These are phyloP conservation scores for Lagria hirta DNA, from an alignment of 2,888 invertebrate genomes.

Conservation along the genomic window DNA sequence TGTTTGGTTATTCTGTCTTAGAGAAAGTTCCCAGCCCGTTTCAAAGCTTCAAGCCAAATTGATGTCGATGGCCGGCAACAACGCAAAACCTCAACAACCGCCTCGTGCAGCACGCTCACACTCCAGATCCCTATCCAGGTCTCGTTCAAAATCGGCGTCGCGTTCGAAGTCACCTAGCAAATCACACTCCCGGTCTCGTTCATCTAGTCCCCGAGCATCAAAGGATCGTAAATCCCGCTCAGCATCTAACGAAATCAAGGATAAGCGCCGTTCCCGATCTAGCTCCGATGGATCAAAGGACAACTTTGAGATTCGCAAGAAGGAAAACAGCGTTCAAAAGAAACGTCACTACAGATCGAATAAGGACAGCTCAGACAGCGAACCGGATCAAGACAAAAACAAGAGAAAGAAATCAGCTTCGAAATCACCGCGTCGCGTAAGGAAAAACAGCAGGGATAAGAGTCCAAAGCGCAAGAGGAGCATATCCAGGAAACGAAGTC, in stretches of 20 bases:
- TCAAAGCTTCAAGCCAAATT: slow-evolving; percentile 65
- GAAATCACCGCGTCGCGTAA: slow-evolving; percentile 41
- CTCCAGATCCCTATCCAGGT: slow-evolving; percentile 47
- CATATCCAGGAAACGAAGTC: slow-evolving; percentile 49
- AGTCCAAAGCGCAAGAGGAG: slow-evolving; percentile 55
- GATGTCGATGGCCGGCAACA: slow-evolving; percentile 62
- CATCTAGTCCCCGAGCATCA: slow-evolving; percentile 34
- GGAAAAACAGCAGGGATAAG: slow-evolving; percentile 52
- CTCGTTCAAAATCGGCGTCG: slow-evolving; percentile 41
- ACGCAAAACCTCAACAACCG: slow-evolving; percentile 37
- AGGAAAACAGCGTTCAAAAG: slow-evolving; percentile 80
- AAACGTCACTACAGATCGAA: slow-evolving; percentile 88
- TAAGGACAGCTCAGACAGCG: slow-evolving; percentile 62
- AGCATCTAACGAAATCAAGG: slow-evolving; percentile 35
- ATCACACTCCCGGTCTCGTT: slow-evolving; percentile 41
- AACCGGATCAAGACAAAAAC: slow-evolving; percentile 49
- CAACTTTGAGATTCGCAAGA: slow-evolving; percentile 72
- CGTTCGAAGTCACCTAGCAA: slow-evolving; percentile 45
- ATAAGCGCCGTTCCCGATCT: slow-evolving; percentile 37
- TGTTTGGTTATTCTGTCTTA: too few species aligned
- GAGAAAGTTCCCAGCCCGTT: slow-evolving; percentile 52
- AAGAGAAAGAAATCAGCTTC: slow-evolving; percentile 46
- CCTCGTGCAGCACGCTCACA: slow-evolving; percentile 40
- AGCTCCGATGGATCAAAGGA: slow-evolving; percentile 47
- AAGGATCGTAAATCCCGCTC: slow-evolving; percentile 42